Evolutionary conservation across 1,140 invertebrate genomes (phyloP).

Genomic region (Zelostemma sp.): DNA sequence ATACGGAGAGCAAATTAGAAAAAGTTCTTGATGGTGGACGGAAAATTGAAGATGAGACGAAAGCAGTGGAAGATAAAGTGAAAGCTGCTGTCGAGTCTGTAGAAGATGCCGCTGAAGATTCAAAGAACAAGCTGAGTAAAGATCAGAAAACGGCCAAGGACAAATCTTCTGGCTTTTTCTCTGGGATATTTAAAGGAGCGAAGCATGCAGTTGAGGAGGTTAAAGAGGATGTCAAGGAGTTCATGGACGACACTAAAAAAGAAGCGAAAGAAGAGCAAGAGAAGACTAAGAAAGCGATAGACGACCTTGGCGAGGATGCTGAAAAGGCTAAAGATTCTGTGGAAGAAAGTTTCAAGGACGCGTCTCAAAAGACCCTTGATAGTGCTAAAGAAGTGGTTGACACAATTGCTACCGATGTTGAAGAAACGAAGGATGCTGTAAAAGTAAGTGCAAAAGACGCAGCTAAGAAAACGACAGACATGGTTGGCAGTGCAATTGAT

Average conservation of each 20-base stretch:
- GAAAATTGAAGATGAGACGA: constrained; percentile 22
- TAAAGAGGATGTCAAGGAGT: constrained; percentile 52
- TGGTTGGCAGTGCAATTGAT: no score
- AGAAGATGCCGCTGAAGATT: no score
- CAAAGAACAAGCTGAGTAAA: no score
- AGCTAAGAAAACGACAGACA: neutral
- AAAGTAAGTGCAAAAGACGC: neutral
- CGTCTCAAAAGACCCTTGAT: no score
- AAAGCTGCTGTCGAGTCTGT: no score
- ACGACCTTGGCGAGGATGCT: constrained; percentile 37
- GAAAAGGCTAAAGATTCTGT: constrained; percentile 41
- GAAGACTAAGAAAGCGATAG: neutral
- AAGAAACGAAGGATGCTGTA: neutral
- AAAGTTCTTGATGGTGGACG: constrained; percentile 45
- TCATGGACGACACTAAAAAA: constrained; percentile 44
- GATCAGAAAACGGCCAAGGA: constrained; percentile 19
- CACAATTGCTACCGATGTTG: neutral
- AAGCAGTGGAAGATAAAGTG: neutral
- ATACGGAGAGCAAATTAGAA: no score
- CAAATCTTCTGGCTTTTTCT: no score
- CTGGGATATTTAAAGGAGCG: constrained; percentile 54
- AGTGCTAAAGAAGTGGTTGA: constrained; percentile 9
- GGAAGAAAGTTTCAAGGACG: constrained; percentile 22
- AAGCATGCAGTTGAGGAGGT: constrained; percentile 57
- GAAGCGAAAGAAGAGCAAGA: constrained; percentile 16